Evolutionary conservation across 1,140 invertebrate genomes (phyloP).

Genomic region (Aleiodes sp.): DNA sequence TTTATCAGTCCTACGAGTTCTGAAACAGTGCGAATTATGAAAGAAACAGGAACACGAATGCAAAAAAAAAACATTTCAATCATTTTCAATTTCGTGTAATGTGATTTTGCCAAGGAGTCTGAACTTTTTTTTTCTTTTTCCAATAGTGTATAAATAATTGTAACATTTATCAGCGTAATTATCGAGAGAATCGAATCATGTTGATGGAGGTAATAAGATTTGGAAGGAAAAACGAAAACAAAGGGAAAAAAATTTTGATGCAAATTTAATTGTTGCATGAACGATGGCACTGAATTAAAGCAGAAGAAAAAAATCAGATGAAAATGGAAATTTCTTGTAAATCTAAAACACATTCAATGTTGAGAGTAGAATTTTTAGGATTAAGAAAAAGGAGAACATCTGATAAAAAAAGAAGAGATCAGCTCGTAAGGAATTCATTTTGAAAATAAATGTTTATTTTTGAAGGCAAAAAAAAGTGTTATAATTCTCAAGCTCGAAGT

Average conservation of each 20-base stretch:
- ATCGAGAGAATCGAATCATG: background rate
- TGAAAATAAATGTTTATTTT: constrained; percentile 66
- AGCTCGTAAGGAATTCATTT: constrained; percentile 62
- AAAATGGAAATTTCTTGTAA: constrained; percentile 12
- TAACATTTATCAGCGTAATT: background rate
- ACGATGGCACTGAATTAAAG: background rate
- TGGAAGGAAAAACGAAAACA: constrained; percentile 1
- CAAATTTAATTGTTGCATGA: constrained; percentile 8
- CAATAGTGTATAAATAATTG: constrained; percentile 12
- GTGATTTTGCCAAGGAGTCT: constrained; percentile 27
- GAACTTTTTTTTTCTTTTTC: constrained; percentile 3
- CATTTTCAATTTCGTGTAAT: constrained; percentile 26
- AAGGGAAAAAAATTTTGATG: too few species aligned
- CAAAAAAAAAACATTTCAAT: constrained; percentile 20
- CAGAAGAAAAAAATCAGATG: background rate
- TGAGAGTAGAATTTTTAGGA: constrained; percentile 45
- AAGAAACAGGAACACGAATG: constrained; percentile 25
- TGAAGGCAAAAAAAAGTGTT: constrained; percentile 43
- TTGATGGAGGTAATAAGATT: constrained; percentile 6
- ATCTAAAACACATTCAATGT: constrained; percentile 50
- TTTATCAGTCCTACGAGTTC: constrained; percentile 36
- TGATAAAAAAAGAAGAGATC: constrained; percentile 57
- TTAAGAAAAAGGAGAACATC: constrained; percentile 28
- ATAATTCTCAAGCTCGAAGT: too few species aligned
- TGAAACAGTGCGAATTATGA: constrained; percentile 35